Percentiles rank a stretch among this genome's conserved stretches.
Evolutionary conservation across 2,797 vertebrate genomes (phyloP).

Genomic region (Pangasius krempfi): DNA sequence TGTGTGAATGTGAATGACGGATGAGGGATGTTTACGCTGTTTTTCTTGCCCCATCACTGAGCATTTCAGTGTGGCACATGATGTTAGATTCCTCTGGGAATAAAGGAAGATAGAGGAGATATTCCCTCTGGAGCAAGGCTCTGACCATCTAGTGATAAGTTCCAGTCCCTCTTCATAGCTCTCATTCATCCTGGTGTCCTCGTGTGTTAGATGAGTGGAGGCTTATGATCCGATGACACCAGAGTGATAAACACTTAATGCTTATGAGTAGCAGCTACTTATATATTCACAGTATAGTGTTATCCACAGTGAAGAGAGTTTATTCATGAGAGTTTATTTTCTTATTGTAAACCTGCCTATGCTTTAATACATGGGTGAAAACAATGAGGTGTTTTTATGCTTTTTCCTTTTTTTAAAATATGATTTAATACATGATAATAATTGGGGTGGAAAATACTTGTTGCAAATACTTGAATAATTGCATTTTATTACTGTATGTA

Average conservation of each 20-base stretch:
- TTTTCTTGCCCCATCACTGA: not conserved
- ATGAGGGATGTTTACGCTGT: not conserved
- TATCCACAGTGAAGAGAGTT: not conserved
- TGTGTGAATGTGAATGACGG: not conserved
- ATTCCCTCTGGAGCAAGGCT: not conserved
- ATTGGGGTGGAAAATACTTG: not conserved
- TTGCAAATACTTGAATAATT: not conserved
- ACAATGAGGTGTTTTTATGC: not conserved
- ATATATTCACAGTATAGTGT: not conserved
- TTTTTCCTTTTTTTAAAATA: not conserved
- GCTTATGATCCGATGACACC: not conserved
- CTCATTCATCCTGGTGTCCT: not conserved
- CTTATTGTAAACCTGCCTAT: not conserved
- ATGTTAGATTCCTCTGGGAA: not conserved
- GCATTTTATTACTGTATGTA: not conserved
- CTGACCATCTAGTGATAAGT: not conserved
- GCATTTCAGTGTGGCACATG: not conserved
- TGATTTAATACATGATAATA: not conserved
- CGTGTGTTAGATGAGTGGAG: not conserved
- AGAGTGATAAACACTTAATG: not conserved
- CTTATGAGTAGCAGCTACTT: not conserved
- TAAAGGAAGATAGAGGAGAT: not conserved
- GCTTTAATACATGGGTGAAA: not conserved
- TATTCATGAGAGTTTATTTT: slow-evolving; percentile 5
- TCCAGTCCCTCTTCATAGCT: not conserved